Evolutionary conservation across 2,113 vertebrate genomes (phyloP).

Genomic region (Sminthopsis crassicaudata): DNA sequence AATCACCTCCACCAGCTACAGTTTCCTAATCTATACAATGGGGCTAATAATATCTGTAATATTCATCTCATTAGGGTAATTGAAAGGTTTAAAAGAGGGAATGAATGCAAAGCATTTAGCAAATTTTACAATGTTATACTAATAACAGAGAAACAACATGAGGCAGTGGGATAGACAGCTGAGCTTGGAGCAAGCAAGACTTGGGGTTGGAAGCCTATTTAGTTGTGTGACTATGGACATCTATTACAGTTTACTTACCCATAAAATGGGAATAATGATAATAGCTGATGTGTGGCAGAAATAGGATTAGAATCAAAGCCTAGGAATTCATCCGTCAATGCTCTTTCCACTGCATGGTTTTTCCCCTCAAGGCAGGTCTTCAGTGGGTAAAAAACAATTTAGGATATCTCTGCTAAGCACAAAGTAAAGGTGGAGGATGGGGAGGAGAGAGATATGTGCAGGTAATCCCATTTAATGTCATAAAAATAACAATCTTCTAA

Average conservation of each 20-base stretch:
- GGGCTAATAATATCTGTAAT: not conserved
- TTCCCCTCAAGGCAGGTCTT: not conserved
- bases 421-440: not conserved
- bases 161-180: not conserved
- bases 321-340: not conserved
- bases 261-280: not conserved
- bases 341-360: not conserved
- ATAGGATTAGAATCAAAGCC: not conserved
- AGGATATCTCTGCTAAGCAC: not conserved
- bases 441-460: not conserved
- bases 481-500: not conserved
- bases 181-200: not conserved
- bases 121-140: not conserved
- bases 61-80: not conserved
- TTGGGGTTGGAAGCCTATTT: not conserved
- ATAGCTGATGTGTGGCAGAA: not conserved
- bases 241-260: not conserved
- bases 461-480: not conserved
- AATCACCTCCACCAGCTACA: not conserved
- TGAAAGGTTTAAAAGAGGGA: not conserved
- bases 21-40: not conserved
- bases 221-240: not conserved
- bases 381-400: not conserved
- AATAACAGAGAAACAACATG: not conserved
- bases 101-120: not conserved